Base-by-base conservation (phyloP, 2,888 invertebrate genomes). In the Rhingia rostrata region DNA sequence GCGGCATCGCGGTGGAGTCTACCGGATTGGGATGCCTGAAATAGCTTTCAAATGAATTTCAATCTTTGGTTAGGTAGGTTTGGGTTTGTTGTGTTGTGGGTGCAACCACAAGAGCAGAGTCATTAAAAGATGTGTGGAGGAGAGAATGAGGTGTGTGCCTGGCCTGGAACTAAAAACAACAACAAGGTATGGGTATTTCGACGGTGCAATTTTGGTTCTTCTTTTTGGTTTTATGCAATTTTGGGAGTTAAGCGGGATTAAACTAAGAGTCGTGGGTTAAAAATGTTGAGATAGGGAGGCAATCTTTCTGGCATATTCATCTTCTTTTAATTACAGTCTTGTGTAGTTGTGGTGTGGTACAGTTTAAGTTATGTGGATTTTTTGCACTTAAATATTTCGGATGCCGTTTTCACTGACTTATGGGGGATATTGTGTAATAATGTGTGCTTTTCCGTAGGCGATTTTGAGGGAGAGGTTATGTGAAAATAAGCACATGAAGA, bases 41-140 rank as follows among this genome's bases (percentile, higher is more conserved):
- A 84, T 80, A 54, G 74, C 70, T 74, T 80, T 70, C 58, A 60
- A 66, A 84, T 84, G 74, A 84, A 84, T 84, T 79, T 84, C n/a
- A 78, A 63, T 63, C 58, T 67, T 64, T 67, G 72, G 30, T 61
- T 37, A 54, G 72, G 72, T 82, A 43, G 66, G 75, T 70, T 60
- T 22, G 32, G 32, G 22, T n/a, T 33, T 54, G 53, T n/a, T 35
- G 56, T 70, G 14, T 67, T 64, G 83, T 83, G 79, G 83, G 83
- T 83, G 83, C 83, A 83, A 79, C 78, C 78, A 49, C 72, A 60
- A 45, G 32, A 58, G 33, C 41, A 32, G 39, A 53, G 51, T 56
- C 47, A 79, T 61, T 45, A 47, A 49, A 49, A 3, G 10, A 64
- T 56, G 41, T 75, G 58, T 12, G 53, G 12, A 37, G 77, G 75